Base-by-base conservation (phyloP, 2,888 invertebrate species). In the Gisinianus flammeolus region DNA sequence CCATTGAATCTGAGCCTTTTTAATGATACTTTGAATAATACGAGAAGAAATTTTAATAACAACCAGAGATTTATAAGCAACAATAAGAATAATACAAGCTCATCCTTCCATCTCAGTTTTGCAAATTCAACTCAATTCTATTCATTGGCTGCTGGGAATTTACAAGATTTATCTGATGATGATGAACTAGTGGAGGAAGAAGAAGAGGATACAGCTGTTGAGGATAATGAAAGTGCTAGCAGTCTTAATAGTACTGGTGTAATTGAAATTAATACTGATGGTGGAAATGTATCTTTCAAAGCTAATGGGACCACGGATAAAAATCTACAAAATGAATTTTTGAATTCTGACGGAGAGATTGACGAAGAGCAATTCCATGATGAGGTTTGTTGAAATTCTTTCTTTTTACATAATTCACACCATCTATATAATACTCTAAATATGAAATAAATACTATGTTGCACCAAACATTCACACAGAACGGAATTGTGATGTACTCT, bases 51-150 rank as follows among this genome's bases (percentile, higher is more conserved):
- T 62, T 8, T 19, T 30, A 62, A 10, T 64, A 56, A 19, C 5
- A 24, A 58, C 19, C 16, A 22, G 10, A 56, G 31, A 35, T 56
- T 58, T 33, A 19, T 58, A 22, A 26, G 26, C 22, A 16, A 67
- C 33, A 31, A 33, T 31, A 31, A 12, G 10, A 58, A 16, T 12
- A 58, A 30, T 10, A 0, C 16, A 12, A 30, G 19, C 8, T 76
- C 67, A 6, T 30, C 52, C 0, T 56, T 24, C 19, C 33, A 64
- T 30, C 26, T 77, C 16, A 64, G 74, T 35, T 74, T 74, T 44
- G 35, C 74, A n/a, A 28, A 74, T 28, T 33, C 77, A 16, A 77
- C 77, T 28, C n/a, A 64, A 22, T 77, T 70, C 44, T 77, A 77
- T 31, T 44, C 58, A 22, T n/a, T 77, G 6, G 56, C 30, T 54